phyloP scores from a whole-genome alignment of 2,797 vertebrate genomes.

The Schizopygopsis malacanthus region DNA sequence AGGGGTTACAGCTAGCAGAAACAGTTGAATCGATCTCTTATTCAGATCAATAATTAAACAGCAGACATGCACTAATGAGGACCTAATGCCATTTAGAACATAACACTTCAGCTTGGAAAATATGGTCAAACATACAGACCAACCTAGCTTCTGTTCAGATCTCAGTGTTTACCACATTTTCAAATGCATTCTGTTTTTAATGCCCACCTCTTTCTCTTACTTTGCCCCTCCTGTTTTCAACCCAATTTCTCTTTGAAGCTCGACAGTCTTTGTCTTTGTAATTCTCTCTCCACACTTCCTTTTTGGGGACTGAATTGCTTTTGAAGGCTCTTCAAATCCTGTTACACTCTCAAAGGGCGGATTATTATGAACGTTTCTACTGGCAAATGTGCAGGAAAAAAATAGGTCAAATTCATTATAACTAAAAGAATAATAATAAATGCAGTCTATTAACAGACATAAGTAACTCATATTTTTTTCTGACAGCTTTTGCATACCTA shows the following conservation, averaged over 20 bases:
- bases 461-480: not conserved
- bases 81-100: slow-evolving; percentile 33
- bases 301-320: not conserved
- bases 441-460: not conserved
- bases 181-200: not conserved
- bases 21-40: slow-evolving; percentile 13
- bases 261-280: slow-evolving; percentile 32
- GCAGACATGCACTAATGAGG: slow-evolving; percentile 45
- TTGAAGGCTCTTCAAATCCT: slow-evolving; percentile 42
- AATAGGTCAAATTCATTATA: slow-evolving; percentile 16
- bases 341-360: slow-evolving; percentile 18
- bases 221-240: slow-evolving; percentile 7
- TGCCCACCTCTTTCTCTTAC: not conserved
- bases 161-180: not conserved
- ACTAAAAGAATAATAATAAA: slow-evolving; percentile 16
- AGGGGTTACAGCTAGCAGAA: slow-evolving; percentile 13
- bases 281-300: slow-evolving; percentile 27
- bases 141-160: slow-evolving; percentile 7
- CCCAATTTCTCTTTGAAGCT: slow-evolving; percentile 36
- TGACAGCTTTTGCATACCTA: not conserved
- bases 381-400: slow-evolving; percentile 16
- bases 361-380: slow-evolving; percentile 1
- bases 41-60: slow-evolving; percentile 45
- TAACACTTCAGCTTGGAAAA: slow-evolving; percentile 20
- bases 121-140: slow-evolving; percentile 11